Evolutionary conservation across 2,113 vertebrate species (phyloP), one percentile per base, ranked within the genome.

Genomic region (Oncorhynchus gorbuscha): DNA sequence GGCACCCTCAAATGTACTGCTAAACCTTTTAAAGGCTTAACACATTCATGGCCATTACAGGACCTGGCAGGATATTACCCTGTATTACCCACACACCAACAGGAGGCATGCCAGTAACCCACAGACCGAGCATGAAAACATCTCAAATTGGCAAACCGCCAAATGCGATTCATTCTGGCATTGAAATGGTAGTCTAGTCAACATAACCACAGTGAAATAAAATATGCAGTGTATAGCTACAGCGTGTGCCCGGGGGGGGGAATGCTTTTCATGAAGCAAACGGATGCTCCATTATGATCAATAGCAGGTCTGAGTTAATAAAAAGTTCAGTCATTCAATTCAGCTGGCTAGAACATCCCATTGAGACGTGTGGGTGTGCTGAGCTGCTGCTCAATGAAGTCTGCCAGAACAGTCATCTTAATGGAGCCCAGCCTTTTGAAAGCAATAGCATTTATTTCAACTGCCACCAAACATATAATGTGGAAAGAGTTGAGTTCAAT

Each of bases 21-120:
- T 80, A 77, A 84, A 74, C 84, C 80, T 76, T 78, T 51, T 11
- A 86, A 45, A 45, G 81, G 81, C 84, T 85, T 77, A 74, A 51
- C 73, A 20, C 51, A 73, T 49, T 83, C 71, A 64, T 74, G 5
- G 61, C 72, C 77, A 75, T 84, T 68, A 86, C 69, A 22, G 62
- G 58, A 58, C 49, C 51, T 65, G 76, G 71, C 78, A 79, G 39
- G 9, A 76, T 81, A 78, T 80, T 71, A 73, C 77, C 18, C 71
- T 65, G 24, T 24, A 70, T 22, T 45, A 51, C 45, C 58, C 49
- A 70, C 67, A 61, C 75, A 67, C 45, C 39, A 26, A 73, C 61
- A 45, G 72, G 59, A 58, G 45, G 32, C 68, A 16, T 32, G 20
- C 45, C 12, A 18, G 30, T 24, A 68, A 35, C 16, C 45, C 39